A percentile compares a stretch with the other conserved stretches of the same genome.
These are phyloP conservation scores for Artibeus jamaicensis DNA, from an alignment of 2,797 vertebrate species.

Conservation along the genomic window DNA sequence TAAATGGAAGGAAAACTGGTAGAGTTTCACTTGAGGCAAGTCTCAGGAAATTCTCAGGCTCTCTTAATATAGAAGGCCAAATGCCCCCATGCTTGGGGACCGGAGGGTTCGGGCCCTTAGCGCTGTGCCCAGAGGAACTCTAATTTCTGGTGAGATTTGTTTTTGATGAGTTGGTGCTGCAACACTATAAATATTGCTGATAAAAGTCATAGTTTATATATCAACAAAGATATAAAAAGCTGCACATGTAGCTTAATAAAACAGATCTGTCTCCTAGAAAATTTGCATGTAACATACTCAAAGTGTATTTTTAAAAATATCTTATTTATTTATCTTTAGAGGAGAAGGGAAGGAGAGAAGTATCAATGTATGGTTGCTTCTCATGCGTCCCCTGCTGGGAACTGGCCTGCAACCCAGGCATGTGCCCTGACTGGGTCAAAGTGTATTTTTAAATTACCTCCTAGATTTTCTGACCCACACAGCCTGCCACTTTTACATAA, in stretches of 20 bases:
- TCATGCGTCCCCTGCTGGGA: no score
- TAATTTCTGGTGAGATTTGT: constrained; percentile 64
- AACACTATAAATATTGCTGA: constrained; percentile 67
- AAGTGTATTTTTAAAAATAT: constrained; percentile 39
- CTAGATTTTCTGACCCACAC: background rate
- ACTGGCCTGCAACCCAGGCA: no score
- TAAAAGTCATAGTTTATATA: constrained; percentile 65
- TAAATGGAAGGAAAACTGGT: background rate
- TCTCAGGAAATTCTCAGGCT: background rate
- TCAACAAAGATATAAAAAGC: constrained; percentile 47
- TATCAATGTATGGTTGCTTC: no score
- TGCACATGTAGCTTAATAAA: constrained; percentile 64
- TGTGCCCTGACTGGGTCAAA: no score
- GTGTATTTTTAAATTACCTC: constrained; percentile 36
- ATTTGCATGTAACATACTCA: constrained; percentile 49
- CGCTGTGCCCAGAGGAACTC: constrained; percentile 43
- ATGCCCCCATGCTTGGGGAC: background rate
- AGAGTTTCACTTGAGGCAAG: background rate
- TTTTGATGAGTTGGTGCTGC: constrained; percentile 52
- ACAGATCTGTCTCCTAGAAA: constrained; percentile 48
- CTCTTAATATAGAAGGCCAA: constrained; percentile 25
- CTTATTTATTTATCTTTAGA: no score
- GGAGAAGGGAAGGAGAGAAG: no score
- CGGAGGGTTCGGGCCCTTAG: background rate
- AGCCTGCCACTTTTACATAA: constrained; percentile 31